These are phyloP conservation scores for Synanthedon tipuliformis DNA, from an alignment of 2,888 invertebrate species.

Conservation along the genomic window DNA sequence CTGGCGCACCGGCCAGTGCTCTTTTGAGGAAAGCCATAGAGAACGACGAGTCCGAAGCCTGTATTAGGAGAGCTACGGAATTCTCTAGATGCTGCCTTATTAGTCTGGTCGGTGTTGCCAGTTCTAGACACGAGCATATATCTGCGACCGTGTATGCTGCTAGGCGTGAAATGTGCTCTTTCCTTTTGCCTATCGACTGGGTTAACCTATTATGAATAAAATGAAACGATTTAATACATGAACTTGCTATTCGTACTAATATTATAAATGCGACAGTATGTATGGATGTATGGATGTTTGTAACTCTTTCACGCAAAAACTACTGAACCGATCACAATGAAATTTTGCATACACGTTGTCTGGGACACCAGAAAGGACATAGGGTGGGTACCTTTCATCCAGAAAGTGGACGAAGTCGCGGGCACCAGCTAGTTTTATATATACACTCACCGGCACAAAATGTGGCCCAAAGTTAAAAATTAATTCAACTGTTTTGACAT, in stretches of 20 bases:
- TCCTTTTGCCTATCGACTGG: slow-evolving; percentile 52
- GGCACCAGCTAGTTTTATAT: no score
- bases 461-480: no score
- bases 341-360: no score
- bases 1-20: slow-evolving; percentile 39
- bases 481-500: no score
- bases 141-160: slow-evolving; percentile 56
- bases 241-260: background rate
- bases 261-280: no score
- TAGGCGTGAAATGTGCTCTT: slow-evolving; percentile 50
- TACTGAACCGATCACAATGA: no score
- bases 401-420: no score
- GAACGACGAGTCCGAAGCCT: slow-evolving; percentile 41
- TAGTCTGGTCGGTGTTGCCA: slow-evolving; percentile 32
- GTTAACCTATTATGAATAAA: slow-evolving; percentile 40
- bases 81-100: slow-evolving; percentile 55
- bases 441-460: no score
- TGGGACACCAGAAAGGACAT: no score
- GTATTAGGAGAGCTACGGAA: slow-evolving; percentile 42
- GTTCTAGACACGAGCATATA: slow-evolving; percentile 41
- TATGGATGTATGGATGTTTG: no score
- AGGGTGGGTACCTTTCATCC: no score
- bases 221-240: background rate
- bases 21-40: slow-evolving; percentile 52
- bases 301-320: no score